phyloP scores from a whole-genome alignment of 2,888 invertebrate genomes.

The Nyleta sp. region DNA sequence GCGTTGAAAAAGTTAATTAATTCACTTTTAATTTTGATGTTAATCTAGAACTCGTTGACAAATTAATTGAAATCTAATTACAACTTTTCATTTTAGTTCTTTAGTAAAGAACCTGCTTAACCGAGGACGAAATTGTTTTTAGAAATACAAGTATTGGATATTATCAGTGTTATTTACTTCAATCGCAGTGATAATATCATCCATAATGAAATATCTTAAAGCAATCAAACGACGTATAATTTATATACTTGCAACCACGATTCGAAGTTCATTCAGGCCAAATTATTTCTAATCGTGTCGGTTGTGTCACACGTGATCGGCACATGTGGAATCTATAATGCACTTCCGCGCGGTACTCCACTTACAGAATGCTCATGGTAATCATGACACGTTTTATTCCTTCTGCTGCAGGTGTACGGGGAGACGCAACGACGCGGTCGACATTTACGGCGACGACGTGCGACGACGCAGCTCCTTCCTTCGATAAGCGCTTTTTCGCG shows the following conservation, averaged over 20 bases:
- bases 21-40: too few species aligned
- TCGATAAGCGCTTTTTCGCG: slow-evolving; percentile 47
- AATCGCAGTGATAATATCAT: not conserved
- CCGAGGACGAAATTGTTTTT: too few species aligned
- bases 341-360: slow-evolving; percentile 69
- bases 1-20: too few species aligned
- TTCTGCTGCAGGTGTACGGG: slow-evolving; percentile 42
- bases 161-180: too few species aligned
- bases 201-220: not conserved
- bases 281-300: slow-evolving; percentile 45
- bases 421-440: slow-evolving; percentile 46
- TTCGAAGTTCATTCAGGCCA: slow-evolving; percentile 18
- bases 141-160: too few species aligned
- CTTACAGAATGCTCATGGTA: slow-evolving; percentile 68
- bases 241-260: slow-evolving; percentile 12
- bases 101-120: too few species aligned
- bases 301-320: slow-evolving; percentile 37
- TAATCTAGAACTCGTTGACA: too few species aligned
- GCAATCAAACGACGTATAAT: slow-evolving; percentile 9
- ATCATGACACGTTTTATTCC: slow-evolving; percentile 66
- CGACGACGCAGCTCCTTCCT: slow-evolving; percentile 48
- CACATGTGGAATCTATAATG: slow-evolving; percentile 71
- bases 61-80: too few species aligned
- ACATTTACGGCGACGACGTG: slow-evolving; percentile 51
- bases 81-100: too few species aligned